Conservation (phyloP, 2,888 invertebrate genomes). For the Lysandra bellargus region DNA sequence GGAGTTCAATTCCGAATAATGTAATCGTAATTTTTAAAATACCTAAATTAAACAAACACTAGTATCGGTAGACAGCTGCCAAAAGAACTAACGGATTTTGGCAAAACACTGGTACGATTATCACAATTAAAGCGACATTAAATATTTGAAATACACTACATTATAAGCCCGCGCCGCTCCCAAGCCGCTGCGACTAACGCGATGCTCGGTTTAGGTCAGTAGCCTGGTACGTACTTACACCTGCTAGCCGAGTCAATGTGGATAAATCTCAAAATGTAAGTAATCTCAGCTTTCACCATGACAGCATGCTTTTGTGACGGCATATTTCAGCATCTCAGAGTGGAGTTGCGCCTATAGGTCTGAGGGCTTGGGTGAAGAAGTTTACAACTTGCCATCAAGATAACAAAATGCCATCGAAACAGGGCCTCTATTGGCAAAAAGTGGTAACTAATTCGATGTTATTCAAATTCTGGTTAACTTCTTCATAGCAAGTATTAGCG, state of each 20-base stretch:
- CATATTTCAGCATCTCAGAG: too few relatives aligned
- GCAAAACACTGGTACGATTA: constrained; percentile 38
- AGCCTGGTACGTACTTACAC: not conserved
- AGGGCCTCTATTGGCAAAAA: not conserved
- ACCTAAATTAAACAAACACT: constrained; percentile 19
- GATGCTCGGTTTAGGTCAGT: not conserved
- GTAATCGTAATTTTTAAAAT: constrained; percentile 16
- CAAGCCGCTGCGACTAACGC: not conserved
- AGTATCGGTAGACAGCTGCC: constrained; percentile 29
- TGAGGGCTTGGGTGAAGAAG: too few relatives aligned
- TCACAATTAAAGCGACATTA: constrained; percentile 48
- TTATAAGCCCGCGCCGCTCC: constrained; percentile 23
- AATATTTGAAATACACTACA: constrained; percentile 38
- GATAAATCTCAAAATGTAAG: not conserved
- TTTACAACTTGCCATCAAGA: too few relatives aligned
- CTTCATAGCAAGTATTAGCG: too few relatives aligned
- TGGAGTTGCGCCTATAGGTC: too few relatives aligned
- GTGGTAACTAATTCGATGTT: too few relatives aligned
- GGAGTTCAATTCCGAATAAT: not conserved
- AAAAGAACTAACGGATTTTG: constrained; percentile 27
- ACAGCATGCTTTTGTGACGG: too few relatives aligned
- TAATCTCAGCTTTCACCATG: not conserved
- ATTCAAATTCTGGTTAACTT: too few relatives aligned
- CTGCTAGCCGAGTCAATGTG: not conserved
- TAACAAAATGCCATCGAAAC: not conserved